Base-by-base conservation (phyloP, 2,113 vertebrate species). In the Passer domesticus region DNA sequence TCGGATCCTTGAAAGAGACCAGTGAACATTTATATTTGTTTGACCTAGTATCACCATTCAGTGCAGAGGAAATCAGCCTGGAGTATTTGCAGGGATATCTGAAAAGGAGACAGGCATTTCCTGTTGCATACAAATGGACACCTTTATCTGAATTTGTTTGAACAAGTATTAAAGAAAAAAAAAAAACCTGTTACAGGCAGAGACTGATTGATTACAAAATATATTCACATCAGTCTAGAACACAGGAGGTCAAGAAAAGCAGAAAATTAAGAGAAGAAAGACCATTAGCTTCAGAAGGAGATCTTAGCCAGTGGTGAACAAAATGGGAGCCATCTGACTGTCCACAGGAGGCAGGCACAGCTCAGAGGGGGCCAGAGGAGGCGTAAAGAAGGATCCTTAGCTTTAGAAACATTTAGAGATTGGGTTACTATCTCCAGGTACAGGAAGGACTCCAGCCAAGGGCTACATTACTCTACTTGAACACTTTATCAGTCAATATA, bases 141-240 rank as follows among this genome's bases (percentile, higher is more conserved):
- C 92, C 92, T 97, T 98, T 98, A 98, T 98, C 98, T 97, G 97
- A 97, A 98, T 97, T 96, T 97, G 96, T 98, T 97, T 98, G 96
- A 98, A 97, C 95, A 97, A 97, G 95, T 97, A 97, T 95, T 97
- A 97, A 97, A 96, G 90, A 88, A 95, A 97, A 96, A 69, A 96
- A 62, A 47, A 56, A 52, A 33, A 2, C 4, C 62, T 96, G 87
- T 94, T 97, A 96, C 78, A 93, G 93, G 95, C 96, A 97, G 93
- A 94, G 97, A 92, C 93, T 96, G 94, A 97, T 95, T 97, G 97
- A 97, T 98, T 97, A 95, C 90, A 94, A 97, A 97, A 96, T 95
- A 94, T 58, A 97, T 95, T 93, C 87, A 92, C 96, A 87, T 94
- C 76, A 43, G 87, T 89, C 92, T 96, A 96, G 94, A 97, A 96